phyloP scores from a whole-genome alignment of 2,888 invertebrate genomes.

The Lepidochitona cinerea region DNA sequence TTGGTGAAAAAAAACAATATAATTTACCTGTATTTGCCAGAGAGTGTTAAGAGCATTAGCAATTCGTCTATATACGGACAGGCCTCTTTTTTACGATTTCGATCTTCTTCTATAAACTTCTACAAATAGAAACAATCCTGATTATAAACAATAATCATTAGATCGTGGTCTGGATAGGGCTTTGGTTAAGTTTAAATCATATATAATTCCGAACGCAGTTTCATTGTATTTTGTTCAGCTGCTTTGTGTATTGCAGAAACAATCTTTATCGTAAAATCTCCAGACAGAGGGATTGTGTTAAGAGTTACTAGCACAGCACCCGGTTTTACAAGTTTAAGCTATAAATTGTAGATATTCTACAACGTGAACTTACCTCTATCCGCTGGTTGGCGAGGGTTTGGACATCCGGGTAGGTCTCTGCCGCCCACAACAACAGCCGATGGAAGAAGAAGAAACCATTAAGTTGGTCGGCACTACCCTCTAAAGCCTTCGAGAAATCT shows the following conservation, averaged over 20 bases:
- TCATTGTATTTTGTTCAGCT: not conserved
- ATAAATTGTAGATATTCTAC: not conserved
- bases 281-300: too few relatives aligned
- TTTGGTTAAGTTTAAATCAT: not conserved
- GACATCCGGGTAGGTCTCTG: conserved; percentile 18
- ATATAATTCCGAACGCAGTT: not conserved
- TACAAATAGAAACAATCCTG: not conserved
- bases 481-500: conserved; percentile 18
- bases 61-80: not conserved
- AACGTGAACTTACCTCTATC: conserved; percentile 13
- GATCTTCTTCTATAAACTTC: not conserved
- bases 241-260: too few relatives aligned
- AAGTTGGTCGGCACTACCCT: conserved; percentile 20
- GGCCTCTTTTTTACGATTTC: not conserved
- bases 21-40: too few relatives aligned
- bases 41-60: not conserved
- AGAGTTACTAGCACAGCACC: too few relatives aligned
- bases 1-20: too few relatives aligned
- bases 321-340: not conserved
- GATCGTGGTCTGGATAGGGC: not conserved
- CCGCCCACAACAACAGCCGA: conserved; percentile 24
- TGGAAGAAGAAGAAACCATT: conserved; percentile 21
- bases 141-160: not conserved
- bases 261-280: too few relatives aligned
- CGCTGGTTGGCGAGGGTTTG: conserved; percentile 13